phyloP scores from a whole-genome alignment of 2,113 vertebrate species.

The Bothrops jararaca region DNA sequence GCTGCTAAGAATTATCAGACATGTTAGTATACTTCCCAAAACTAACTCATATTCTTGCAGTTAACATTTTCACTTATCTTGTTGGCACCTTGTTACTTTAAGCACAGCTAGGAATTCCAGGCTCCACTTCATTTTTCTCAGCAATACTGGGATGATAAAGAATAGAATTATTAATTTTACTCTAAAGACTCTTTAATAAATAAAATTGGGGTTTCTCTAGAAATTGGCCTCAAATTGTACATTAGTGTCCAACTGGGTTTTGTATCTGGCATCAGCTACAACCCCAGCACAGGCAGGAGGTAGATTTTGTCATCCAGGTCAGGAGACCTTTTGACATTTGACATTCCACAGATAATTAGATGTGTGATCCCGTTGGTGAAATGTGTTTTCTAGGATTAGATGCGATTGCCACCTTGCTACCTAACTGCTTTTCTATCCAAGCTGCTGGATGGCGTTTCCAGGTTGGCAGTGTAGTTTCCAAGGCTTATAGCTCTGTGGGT shows the following conservation, averaged over 20 bases:
- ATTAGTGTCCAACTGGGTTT: not conserved
- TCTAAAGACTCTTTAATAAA: not conserved
- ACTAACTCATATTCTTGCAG: not conserved
- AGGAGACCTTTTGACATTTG: not conserved
- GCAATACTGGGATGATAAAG: not conserved
- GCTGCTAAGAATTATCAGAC: no score
- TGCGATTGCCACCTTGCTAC: not conserved
- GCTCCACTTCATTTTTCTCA: not conserved
- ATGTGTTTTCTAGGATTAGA: not conserved
- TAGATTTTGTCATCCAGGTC: not conserved
- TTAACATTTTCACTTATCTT: not conserved
- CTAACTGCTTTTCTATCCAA: not conserved
- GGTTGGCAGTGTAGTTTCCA: not conserved
- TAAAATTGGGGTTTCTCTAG: not conserved
- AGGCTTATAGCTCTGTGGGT: not conserved
- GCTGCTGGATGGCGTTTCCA: not conserved
- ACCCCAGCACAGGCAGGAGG: not conserved
- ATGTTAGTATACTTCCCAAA: not conserved
- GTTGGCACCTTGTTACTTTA: not conserved
- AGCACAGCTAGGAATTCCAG: not conserved
- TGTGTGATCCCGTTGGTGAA: not conserved
- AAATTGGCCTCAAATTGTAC: not conserved
- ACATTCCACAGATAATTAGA: not conserved
- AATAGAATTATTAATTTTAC: not conserved
- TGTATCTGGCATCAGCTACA: not conserved